Percentiles rank a stretch among this genome's conserved stretches.
phyloP scores from a whole-genome alignment of 2,888 invertebrate species.

The Eupithecia subumbrata region DNA sequence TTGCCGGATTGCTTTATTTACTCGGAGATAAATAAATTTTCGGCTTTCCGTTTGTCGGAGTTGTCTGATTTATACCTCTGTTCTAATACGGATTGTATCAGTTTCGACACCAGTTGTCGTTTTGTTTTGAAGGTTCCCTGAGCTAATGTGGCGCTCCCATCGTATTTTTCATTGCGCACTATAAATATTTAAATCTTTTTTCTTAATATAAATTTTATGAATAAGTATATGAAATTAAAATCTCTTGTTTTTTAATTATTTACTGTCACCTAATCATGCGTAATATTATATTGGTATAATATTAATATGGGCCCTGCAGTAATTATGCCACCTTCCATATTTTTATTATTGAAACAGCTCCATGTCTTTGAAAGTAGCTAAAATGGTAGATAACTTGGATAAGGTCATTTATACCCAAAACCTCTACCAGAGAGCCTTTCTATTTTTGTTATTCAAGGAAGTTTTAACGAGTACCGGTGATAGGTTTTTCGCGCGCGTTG shows the following conservation, averaged over 20 bases:
- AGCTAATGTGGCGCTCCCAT: neutral
- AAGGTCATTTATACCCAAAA: no score
- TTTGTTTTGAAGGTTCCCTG: neutral
- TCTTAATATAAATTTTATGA: no score
- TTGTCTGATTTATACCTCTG: conserved; percentile 49
- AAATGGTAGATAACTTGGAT: no score
- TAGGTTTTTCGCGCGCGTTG: no score
- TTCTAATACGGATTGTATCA: conserved; percentile 53
- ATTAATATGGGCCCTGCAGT: no score
- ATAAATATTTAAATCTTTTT: neutral
- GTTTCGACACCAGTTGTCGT: conserved; percentile 32
- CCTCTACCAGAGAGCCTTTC: no score
- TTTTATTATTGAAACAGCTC: no score
- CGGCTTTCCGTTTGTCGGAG: conserved; percentile 55
- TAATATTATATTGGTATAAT: no score
- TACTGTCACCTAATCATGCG: neutral
- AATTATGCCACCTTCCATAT: no score
- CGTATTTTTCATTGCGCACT: neutral
- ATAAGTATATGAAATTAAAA: neutral
- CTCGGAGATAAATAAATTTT: conserved; percentile 66
- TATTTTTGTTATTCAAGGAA: no score
- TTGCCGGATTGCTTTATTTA: conserved; percentile 75
- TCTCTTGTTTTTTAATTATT: neutral
- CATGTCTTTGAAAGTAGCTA: no score
- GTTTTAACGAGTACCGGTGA: no score